Conservation (phyloP, 2,113 vertebrate species). For the Panurus biarmicus region DNA sequence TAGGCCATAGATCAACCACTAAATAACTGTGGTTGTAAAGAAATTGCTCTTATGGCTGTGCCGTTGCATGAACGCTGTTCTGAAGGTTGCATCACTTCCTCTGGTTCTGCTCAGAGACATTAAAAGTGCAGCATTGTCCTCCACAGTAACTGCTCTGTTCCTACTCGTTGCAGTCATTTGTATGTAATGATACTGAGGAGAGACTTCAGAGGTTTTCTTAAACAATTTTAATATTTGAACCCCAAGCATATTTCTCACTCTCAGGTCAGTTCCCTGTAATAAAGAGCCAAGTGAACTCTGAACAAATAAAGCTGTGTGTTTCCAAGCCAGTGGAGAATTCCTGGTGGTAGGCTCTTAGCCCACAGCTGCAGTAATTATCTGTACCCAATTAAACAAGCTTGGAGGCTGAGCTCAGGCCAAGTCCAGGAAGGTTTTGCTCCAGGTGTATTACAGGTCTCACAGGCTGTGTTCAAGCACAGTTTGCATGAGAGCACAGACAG, state of each 20-base stretch:
- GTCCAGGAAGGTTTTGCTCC: neutral
- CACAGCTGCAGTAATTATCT: neutral
- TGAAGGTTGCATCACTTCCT: neutral
- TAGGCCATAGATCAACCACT: neutral
- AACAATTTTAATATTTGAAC: neutral
- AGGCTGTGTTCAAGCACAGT: neutral
- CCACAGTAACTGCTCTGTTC: neutral
- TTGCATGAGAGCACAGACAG: neutral
- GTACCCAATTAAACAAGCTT: neutral
- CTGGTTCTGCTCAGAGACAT: neutral
- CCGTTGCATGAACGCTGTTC: neutral
- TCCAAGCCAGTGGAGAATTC: neutral
- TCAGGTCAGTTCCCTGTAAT: neutral
- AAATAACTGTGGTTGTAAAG: neutral
- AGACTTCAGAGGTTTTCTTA: neutral
- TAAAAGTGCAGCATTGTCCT: neutral
- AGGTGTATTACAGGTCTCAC: neutral
- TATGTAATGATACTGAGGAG: neutral
- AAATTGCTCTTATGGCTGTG: neutral
- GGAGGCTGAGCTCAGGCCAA: neutral
- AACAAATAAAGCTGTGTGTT: neutral
- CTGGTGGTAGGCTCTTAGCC: neutral
- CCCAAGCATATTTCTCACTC: neutral
- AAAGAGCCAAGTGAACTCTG: neutral
- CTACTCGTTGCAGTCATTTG: neutral